A percentile compares a stretch with the other conserved stretches of the same genome.
Evolutionary conservation across 1,140 invertebrate species (phyloP).

Genomic region (Teleogryllus occipitalis): DNA sequence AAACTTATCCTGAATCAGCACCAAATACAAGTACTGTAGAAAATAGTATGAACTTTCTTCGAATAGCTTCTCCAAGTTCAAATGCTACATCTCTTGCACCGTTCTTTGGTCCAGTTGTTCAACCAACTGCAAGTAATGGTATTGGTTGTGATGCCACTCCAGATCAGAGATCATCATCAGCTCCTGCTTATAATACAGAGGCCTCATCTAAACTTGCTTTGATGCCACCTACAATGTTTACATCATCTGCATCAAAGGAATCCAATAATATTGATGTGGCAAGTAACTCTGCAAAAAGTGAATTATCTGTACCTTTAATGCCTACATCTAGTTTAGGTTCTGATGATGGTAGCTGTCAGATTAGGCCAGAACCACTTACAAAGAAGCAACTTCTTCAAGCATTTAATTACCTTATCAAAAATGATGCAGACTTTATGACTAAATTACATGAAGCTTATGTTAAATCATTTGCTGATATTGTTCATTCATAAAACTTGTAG

Average conservation of each 20-base stretch:
- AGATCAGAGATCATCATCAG: conserved; percentile 35
- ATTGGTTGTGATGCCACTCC: conserved; percentile 23
- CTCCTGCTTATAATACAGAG: conserved; percentile 39
- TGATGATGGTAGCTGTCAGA: conserved; percentile 25
- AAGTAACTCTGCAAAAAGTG: conserved; percentile 26
- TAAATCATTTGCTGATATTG: conserved; percentile 68
- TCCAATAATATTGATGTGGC: conserved; percentile 26
- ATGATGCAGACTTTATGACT: conserved; percentile 75
- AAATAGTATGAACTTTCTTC: conserved; percentile 44
- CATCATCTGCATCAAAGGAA: conserved; percentile 21
- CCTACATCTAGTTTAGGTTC: not conserved
- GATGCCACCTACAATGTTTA: conserved; percentile 78
- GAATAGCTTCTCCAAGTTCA: conserved; percentile 37
- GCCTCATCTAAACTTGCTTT: conserved; percentile 56
- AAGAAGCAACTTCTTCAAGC: conserved; percentile 81
- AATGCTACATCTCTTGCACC: conserved; percentile 9
- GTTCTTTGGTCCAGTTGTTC: not conserved
- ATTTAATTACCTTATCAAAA: conserved; percentile 75
- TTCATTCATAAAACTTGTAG: conserved; percentile 27
- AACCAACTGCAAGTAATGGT: not conserved
- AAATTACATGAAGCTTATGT: conserved; percentile 85
- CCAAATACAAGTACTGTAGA: conserved; percentile 34
- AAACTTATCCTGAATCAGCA: not conserved
- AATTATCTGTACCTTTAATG: not conserved
- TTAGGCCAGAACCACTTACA: conserved; percentile 62